A percentile compares a stretch with the other conserved stretches of the same genome.
Conservation (phyloP, 1,140 invertebrate species). For the Brachystomella parvula region DNA sequence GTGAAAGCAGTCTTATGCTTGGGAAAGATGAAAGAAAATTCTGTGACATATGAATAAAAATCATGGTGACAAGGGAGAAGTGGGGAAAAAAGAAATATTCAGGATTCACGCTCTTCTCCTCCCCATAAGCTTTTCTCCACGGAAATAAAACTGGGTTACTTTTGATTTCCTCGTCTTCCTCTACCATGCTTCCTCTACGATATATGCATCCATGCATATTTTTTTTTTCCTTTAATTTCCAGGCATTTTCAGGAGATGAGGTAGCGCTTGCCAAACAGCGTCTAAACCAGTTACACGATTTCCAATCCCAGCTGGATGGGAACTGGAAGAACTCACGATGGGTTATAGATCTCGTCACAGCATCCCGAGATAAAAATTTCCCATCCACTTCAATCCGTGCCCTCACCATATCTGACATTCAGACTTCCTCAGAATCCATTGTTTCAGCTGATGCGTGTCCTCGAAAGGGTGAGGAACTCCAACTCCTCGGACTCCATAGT, state of each 20-base stretch:
- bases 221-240: constrained; percentile 6
- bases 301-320: constrained; percentile 68
- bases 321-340: constrained; percentile 89
- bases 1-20: too few species aligned
- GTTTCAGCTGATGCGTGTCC: constrained; percentile 10
- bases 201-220: too few species aligned
- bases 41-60: too few species aligned
- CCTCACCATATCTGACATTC: constrained; percentile 5
- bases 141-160: too few species aligned
- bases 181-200: not conserved
- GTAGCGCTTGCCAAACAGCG: constrained; percentile 74
- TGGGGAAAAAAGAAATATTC: too few species aligned
- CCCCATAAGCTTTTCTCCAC: too few species aligned
- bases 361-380: constrained; percentile 61
- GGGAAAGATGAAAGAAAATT: too few species aligned
- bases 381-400: constrained; percentile 23
- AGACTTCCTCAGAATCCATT: constrained; percentile 26
- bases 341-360: constrained; percentile 88
- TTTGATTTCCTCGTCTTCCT: too few species aligned
- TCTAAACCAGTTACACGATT: constrained; percentile 66
- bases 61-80: too few species aligned
- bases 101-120: too few species aligned
- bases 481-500: constrained; percentile 1
- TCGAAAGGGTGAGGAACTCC: constrained; percentile 13
- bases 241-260: constrained; percentile 80